Percentiles rank a stretch among this genome's conserved stretches.
Evolutionary conservation across 2,797 vertebrate species (phyloP).

Genomic region (Halcyon leucocephala): DNA sequence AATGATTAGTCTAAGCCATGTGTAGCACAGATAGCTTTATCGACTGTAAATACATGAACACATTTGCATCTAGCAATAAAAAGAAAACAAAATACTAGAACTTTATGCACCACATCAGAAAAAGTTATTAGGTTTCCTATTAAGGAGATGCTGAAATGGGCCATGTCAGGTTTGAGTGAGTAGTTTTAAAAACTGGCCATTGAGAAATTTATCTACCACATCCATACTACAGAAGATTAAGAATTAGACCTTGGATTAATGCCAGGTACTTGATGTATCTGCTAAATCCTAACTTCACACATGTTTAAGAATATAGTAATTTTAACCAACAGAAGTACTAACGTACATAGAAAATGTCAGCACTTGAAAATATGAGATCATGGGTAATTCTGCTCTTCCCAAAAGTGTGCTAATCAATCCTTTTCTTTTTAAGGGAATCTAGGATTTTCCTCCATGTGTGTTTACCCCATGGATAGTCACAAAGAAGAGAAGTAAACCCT

Average conservation of each 20-base stretch:
- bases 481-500: background rate
- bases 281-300: constrained; percentile 1
- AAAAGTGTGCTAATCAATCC: background rate
- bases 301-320: background rate
- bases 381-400: background rate
- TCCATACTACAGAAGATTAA: constrained; percentile 48
- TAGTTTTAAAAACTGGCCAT: constrained; percentile 53
- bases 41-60: constrained; percentile 45
- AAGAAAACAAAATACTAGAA: constrained; percentile 57
- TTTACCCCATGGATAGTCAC: background rate
- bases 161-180: constrained; percentile 47
- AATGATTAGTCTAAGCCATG: constrained; percentile 40
- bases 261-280: constrained; percentile 36
- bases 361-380: background rate
- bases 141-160: constrained; percentile 52
- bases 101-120: constrained; percentile 61
- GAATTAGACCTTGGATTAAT: constrained; percentile 51
- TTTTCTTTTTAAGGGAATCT: background rate
- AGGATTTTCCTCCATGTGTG: background rate
- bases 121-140: constrained; percentile 62
- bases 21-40: constrained; percentile 42
- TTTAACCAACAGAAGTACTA: background rate
- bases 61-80: constrained; percentile 41
- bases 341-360: background rate
- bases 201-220: constrained; percentile 63